phyloP scores from a whole-genome alignment of 2,113 vertebrate species.

The Atlantisia rogersi region DNA sequence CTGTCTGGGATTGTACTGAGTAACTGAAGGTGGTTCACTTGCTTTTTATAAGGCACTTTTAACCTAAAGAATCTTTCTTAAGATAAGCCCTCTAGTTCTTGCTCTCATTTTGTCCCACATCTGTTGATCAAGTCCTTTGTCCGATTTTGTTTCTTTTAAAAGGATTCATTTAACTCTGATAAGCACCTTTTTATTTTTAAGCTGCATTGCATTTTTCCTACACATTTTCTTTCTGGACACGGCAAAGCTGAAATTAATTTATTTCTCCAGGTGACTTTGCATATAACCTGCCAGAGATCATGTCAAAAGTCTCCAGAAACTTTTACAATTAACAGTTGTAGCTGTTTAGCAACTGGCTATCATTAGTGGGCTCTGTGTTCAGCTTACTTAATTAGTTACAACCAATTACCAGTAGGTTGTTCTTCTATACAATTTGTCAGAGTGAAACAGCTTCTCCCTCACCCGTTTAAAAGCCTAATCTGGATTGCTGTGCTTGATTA shows the following conservation, averaged over 20 bases:
- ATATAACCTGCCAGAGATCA: background rate
- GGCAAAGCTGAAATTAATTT: constrained; percentile 9
- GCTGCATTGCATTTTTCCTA: background rate
- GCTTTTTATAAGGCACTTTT: background rate
- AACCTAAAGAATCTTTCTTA: background rate
- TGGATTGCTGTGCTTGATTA: background rate
- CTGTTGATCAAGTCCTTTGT: background rate
- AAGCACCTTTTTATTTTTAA: background rate
- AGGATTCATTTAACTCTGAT: background rate
- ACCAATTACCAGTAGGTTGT: background rate
- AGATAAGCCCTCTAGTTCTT: background rate
- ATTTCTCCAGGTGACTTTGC: background rate
- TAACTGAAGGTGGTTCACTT: background rate
- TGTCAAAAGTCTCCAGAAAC: constrained; percentile 37
- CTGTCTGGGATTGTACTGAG: accelerated
- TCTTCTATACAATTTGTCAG: background rate
- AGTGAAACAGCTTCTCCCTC: background rate
- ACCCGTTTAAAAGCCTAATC: background rate
- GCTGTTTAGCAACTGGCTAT: constrained; percentile 8
- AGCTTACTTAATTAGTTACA: constrained; percentile 34
- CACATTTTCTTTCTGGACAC: background rate
- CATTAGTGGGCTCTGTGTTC: constrained; percentile 4
- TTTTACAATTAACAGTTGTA: constrained; percentile 25
- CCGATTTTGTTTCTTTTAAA: background rate
- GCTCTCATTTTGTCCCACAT: background rate